Percentiles rank a stretch among this genome's conserved stretches.
Evolutionary conservation across 1,140 invertebrate species (phyloP).

Genomic region (Aphis craccivora): DNA sequence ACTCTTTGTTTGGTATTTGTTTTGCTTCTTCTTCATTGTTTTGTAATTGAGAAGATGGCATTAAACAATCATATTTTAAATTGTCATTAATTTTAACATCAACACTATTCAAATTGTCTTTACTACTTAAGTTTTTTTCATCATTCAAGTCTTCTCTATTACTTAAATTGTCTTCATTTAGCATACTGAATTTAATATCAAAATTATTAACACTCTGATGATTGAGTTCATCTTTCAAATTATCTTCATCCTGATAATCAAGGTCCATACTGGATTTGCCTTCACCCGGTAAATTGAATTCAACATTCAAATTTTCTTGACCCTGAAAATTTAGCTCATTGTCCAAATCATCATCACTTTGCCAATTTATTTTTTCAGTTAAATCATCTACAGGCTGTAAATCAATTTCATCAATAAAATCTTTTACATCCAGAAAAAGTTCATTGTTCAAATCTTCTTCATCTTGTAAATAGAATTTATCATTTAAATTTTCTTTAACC

Average conservation of each 20-base stretch:
- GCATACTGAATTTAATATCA: no score
- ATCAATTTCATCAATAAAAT: neutral
- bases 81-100: neutral
- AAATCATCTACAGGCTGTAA: neutral
- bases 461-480: neutral
- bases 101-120: neutral
- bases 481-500: neutral
- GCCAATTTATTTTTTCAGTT: neutral
- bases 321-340: neutral
- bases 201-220: neutral
- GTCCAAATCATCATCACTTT: neutral
- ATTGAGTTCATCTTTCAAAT: neutral
- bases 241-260: neutral
- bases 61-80: neutral
- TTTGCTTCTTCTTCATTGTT: conserved; percentile 1
- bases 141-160: neutral
- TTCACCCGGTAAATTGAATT: neutral
- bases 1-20: neutral
- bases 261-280: neutral
- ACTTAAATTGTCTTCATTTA: neutral
- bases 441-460: neutral
- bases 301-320: neutral
- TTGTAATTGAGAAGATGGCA: neutral
- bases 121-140: neutral
- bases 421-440: neutral